These are phyloP conservation scores for Peromyscus maniculatus DNA, from an alignment of 2,113 vertebrate genomes.

Conservation along the genomic window DNA sequence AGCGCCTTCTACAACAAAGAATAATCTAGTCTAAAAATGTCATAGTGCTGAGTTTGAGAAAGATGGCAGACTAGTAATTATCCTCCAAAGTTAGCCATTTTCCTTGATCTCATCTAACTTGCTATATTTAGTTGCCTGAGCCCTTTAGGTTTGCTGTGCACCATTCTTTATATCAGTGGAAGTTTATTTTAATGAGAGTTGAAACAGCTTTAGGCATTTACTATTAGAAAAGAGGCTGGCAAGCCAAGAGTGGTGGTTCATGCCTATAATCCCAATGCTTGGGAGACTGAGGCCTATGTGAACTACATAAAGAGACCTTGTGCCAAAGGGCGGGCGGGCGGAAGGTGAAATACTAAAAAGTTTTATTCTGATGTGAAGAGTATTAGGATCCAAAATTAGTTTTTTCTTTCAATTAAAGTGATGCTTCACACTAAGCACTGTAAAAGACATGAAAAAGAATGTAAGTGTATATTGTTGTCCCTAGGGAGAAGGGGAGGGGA, in stretches of 20 bases:
- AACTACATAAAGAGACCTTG: not conserved
- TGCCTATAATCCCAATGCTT: not conserved
- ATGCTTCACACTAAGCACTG: not conserved
- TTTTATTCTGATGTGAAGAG: not conserved
- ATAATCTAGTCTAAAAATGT: not conserved
- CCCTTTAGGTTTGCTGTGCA: not conserved
- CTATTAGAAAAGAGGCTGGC: slow-evolving; percentile 1
- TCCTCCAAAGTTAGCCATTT: not conserved
- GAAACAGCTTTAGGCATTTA: not conserved
- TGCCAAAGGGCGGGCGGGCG: not conserved
- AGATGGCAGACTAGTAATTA: not conserved
- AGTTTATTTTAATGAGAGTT: not conserved
- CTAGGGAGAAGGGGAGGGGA: not conserved
- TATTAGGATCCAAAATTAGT: slow-evolving; percentile 53
- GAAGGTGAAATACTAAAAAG: not conserved
- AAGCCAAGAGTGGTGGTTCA: not conserved
- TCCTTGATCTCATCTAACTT: not conserved
- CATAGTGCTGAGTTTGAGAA: not conserved
- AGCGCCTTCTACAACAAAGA: not conserved
- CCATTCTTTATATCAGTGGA: not conserved
- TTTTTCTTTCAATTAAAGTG: slow-evolving; percentile 49
- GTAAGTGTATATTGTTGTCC: not conserved
- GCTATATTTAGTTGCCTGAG: not conserved
- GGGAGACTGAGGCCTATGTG: not conserved
- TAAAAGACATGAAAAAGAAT: not conserved